These are phyloP conservation scores for Aricia artaxerxes DNA, from an alignment of 2,888 invertebrate species.

Conservation along the genomic window DNA sequence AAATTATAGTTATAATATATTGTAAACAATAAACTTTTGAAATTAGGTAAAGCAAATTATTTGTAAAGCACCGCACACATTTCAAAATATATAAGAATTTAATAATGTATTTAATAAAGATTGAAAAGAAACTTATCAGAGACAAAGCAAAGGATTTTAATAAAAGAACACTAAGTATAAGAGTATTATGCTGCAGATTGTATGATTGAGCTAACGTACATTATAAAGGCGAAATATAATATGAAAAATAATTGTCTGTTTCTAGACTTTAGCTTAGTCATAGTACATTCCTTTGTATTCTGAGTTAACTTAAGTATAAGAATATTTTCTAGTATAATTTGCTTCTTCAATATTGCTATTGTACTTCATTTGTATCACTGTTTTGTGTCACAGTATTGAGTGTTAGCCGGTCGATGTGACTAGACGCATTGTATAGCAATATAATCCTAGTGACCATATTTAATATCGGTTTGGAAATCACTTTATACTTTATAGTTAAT, in stretches of 20 bases:
- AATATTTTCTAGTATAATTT: constrained; percentile 6
- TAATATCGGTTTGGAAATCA: constrained; percentile 66
- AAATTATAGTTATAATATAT: constrained; percentile 47
- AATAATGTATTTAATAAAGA: background rate
- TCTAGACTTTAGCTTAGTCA: background rate
- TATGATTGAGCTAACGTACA: background rate
- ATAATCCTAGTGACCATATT: constrained; percentile 57
- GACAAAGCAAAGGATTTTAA: background rate
- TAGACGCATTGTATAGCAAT: constrained; percentile 72
- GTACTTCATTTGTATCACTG: constrained; percentile 18
- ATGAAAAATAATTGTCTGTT: background rate
- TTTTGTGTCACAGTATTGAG: constrained; percentile 39
- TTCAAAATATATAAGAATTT: background rate
- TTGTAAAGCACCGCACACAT: constrained; percentile 22
- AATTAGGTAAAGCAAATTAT: constrained; percentile 5
- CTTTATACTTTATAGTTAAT: background rate
- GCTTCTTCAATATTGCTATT: background rate
- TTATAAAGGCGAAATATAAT: background rate
- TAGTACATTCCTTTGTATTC: background rate
- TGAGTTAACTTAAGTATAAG: background rate
- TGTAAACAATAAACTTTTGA: constrained; percentile 25
- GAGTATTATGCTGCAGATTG: background rate
- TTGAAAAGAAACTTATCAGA: background rate
- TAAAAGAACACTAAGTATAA: background rate
- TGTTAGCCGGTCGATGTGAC: constrained; percentile 47